phyloP scores from a whole-genome alignment of 2,113 vertebrate genomes.

The Empidonax alnorum region DNA sequence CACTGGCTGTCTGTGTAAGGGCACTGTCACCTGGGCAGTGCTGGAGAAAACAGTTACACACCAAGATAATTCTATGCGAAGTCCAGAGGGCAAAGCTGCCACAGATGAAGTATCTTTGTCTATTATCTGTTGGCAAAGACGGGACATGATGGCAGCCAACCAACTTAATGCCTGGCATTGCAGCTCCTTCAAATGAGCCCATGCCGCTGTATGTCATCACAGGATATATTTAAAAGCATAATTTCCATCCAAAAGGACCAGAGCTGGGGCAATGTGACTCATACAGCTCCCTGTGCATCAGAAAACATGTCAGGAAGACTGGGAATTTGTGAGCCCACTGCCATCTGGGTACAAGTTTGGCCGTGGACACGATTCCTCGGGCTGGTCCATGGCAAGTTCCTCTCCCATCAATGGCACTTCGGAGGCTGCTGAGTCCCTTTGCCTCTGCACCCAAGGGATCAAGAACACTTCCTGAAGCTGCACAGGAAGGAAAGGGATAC shows the following conservation, averaged over 20 bases:
- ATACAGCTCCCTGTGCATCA: neutral
- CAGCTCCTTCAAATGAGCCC: slow-evolving; percentile 32
- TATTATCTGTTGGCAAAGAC: slow-evolving; percentile 54
- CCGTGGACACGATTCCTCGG: neutral
- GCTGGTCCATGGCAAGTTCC: neutral
- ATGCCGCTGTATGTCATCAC: neutral
- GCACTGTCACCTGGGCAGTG: neutral
- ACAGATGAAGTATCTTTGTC: slow-evolving; percentile 24
- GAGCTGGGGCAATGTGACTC: slow-evolving; percentile 42
- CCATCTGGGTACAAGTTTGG: neutral
- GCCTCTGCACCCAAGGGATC: neutral
- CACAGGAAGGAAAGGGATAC: neutral
- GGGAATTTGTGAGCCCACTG: neutral
- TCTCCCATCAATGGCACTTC: neutral
- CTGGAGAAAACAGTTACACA: neutral
- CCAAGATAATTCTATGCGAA: neutral
- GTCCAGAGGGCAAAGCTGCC: slow-evolving; percentile 41
- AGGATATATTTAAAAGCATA: slow-evolving; percentile 48
- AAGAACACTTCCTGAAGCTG: neutral
- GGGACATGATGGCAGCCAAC: slow-evolving; percentile 24
- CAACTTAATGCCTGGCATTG: slow-evolving; percentile 24
- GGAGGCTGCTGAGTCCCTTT: neutral
- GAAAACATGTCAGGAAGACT: slow-evolving; percentile 8
- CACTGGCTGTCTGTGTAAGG: neutral
- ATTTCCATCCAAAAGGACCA: slow-evolving; percentile 48